These are phyloP conservation scores for Sylvilagus bachmani DNA, from an alignment of 2,113 vertebrate species.

Conservation along the genomic window DNA sequence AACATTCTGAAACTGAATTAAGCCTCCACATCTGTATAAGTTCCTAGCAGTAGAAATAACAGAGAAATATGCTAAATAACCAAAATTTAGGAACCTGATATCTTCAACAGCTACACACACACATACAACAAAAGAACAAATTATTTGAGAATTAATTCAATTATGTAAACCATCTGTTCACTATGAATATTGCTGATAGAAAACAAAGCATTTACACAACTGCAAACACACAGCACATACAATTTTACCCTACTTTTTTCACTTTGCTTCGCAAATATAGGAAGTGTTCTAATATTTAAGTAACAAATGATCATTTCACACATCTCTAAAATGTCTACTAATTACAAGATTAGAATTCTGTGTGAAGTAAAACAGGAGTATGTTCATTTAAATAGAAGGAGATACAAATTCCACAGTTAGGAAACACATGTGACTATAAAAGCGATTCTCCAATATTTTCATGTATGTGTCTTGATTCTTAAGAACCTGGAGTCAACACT, in stretches of 20 bases:
- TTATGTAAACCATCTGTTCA: constrained; percentile 26
- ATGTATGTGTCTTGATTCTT: neutral
- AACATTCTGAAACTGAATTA: neutral
- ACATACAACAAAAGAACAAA: neutral
- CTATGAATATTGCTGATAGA: neutral
- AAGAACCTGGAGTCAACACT: neutral
- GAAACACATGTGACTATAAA: neutral
- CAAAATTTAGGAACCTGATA: neutral
- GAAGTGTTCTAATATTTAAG: neutral
- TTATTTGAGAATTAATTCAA: constrained; percentile 50
- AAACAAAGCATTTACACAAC: neutral
- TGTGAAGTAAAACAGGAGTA: neutral
- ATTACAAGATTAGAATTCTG: constrained; percentile 20
- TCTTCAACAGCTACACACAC: neutral
- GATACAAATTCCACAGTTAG: neutral
- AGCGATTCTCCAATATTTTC: constrained; percentile 11
- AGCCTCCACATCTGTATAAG: neutral
- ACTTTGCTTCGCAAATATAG: neutral
- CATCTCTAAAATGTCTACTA: neutral
- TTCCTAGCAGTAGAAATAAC: neutral
- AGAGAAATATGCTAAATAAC: constrained; percentile 10
- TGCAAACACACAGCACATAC: neutral
- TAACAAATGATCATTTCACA: neutral
- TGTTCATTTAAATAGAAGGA: neutral
- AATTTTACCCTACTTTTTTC: neutral